These are phyloP conservation scores for Hystrix cristata DNA, from an alignment of 2,113 vertebrate species.

Conservation along the genomic window DNA sequence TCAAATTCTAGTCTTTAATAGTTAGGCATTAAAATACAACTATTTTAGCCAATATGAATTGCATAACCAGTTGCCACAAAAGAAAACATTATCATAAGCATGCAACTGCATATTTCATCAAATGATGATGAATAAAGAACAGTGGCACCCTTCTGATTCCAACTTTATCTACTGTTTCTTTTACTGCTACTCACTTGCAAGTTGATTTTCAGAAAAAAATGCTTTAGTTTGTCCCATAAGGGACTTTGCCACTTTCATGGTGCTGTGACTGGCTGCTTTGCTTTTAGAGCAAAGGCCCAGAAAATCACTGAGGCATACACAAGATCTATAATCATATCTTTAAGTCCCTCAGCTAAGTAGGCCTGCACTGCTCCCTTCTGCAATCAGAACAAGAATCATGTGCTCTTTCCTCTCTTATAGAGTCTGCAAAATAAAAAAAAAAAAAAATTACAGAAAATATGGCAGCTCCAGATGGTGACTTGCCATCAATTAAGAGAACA, in stretches of 20 bases:
- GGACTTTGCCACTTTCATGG: background rate
- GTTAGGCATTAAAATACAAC: background rate
- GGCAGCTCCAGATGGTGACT: slow-evolving; percentile 64
- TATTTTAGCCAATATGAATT: background rate
- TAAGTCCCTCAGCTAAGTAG: background rate
- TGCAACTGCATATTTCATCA: background rate
- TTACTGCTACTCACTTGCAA: background rate
- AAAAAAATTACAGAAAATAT: slow-evolving; percentile 62
- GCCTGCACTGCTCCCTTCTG: slow-evolving; percentile 18
- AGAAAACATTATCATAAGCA: background rate
- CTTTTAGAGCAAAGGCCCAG: background rate
- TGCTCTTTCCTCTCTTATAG: slow-evolving; percentile 53
- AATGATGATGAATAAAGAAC: background rate
- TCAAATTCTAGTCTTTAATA: background rate
- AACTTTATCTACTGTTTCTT: background rate
- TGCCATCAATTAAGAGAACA: slow-evolving; percentile 65
- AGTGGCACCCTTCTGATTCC: background rate
- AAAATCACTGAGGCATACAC: background rate
- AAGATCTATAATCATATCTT: background rate
- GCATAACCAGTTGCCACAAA: background rate
- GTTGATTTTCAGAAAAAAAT: background rate
- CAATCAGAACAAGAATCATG: slow-evolving; percentile 44
- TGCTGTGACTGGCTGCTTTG: background rate
- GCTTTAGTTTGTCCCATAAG: background rate
- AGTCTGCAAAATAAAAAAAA: slow-evolving; percentile 42